Evolutionary conservation across 1,140 invertebrate genomes (phyloP).

Genomic region (Lethrus apterus): DNA sequence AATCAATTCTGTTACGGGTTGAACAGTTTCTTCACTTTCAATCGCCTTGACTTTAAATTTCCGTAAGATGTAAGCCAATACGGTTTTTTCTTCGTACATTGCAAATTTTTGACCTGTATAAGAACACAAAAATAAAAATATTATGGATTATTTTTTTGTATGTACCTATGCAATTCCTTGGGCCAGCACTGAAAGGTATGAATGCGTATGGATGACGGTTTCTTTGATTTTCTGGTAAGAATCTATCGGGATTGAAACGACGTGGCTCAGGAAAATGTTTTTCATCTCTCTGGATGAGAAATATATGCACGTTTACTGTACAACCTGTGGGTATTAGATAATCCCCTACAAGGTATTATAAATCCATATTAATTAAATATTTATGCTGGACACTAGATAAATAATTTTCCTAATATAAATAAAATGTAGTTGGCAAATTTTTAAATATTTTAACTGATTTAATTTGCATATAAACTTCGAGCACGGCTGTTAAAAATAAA

Average conservation of each 20-base stretch:
- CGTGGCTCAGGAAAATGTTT: slow-evolving; percentile 51
- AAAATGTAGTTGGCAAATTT: no score
- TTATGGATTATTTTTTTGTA: background rate
- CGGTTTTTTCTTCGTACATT: slow-evolving; percentile 42
- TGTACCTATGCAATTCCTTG: slow-evolving; percentile 12
- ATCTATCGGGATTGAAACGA: slow-evolving; percentile 40
- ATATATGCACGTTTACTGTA: slow-evolving; percentile 38
- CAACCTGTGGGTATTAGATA: slow-evolving; percentile 40
- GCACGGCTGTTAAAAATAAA: no score
- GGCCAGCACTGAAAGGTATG: slow-evolving; percentile 11
- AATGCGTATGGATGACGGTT: slow-evolving; percentile 7
- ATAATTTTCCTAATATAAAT: no score
- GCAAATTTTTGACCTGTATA: slow-evolving; percentile 44
- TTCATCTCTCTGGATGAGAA: slow-evolving; percentile 46
- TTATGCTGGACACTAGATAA: no score
- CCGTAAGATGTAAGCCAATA: slow-evolving; percentile 39
- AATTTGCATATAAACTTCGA: no score
- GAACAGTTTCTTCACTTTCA: slow-evolving; percentile 18
- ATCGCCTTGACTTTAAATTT: slow-evolving; percentile 18
- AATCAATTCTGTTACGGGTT: slow-evolving; percentile 5
- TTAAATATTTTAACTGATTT: no score
- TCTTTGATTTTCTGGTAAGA: slow-evolving; percentile 2
- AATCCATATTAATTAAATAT: no score
- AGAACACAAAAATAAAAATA: slow-evolving; percentile 5
- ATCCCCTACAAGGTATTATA: slow-evolving; percentile 16